phyloP scores from a whole-genome alignment of 30 jellyfish, hydroid and myxozoan genomes.

The Sanderia malayensis region DNA sequence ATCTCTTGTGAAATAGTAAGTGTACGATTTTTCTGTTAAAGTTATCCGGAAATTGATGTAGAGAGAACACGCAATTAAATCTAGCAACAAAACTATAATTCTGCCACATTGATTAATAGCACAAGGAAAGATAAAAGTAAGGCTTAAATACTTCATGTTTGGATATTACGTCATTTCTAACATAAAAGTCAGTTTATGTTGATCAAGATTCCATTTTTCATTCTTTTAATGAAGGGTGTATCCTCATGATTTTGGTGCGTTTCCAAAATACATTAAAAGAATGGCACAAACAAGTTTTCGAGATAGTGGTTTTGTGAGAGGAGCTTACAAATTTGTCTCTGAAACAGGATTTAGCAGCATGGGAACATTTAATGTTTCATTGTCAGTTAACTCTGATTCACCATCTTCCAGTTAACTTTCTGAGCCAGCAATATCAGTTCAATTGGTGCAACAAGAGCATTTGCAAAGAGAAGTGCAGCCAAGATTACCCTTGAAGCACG shows the following conservation, averaged over 20 bases:
- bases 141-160: too few species aligned
- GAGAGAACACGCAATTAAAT: too few species aligned
- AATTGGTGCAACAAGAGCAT: constrained; percentile 16
- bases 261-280: not conserved
- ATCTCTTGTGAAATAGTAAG: too few species aligned
- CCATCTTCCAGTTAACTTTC: constrained; percentile 13
- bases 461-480: constrained; percentile 43
- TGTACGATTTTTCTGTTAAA: too few species aligned
- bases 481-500: constrained; percentile 37
- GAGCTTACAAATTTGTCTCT: not conserved
- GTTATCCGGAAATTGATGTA: too few species aligned
- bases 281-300: not conserved
- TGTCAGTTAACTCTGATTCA: constrained; percentile 15
- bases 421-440: not conserved
- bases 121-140: too few species aligned
- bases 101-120: too few species aligned
- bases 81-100: too few species aligned
- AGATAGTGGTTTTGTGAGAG: not conserved
- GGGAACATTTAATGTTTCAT: not conserved
- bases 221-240: not conserved
- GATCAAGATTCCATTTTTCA: not conserved
- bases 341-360: not conserved
- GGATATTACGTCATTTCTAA: too few species aligned
- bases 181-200: not conserved
- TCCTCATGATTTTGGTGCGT: not conserved